These are phyloP conservation scores for Caenorhabditis briggsae DNA, from an alignment of 1,140 invertebrate species.

Conservation along the genomic window DNA sequence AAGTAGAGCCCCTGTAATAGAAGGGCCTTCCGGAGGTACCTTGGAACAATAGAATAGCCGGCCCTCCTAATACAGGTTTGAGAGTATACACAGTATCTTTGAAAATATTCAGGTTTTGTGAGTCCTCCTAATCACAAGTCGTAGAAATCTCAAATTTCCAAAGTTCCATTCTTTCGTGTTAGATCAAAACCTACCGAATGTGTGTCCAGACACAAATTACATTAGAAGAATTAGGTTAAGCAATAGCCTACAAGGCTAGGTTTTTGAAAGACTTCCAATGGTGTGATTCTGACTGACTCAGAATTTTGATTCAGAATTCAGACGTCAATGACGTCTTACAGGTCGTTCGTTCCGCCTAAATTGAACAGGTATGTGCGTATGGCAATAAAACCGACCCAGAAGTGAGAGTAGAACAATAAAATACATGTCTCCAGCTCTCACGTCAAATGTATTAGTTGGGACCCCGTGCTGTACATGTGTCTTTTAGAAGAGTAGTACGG, in stretches of 20 bases:
- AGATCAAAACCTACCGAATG: neutral
- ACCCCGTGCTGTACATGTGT: constrained; percentile 16
- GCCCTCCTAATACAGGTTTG: too few relatives aligned
- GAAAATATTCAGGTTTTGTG: too few relatives aligned
- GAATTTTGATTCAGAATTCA: constrained; percentile 14
- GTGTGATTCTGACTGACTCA: neutral
- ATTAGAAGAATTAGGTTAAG: neutral
- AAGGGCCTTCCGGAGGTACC: too few relatives aligned
- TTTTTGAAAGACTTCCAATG: neutral
- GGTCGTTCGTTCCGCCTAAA: neutral
- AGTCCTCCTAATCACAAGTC: too few relatives aligned
- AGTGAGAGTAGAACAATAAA: neutral
- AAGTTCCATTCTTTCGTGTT: neutral
- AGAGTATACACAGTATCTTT: too few relatives aligned
- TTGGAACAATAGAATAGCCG: too few relatives aligned
- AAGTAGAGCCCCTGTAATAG: too few relatives aligned
- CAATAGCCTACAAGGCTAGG: neutral
- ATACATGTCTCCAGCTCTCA: neutral
- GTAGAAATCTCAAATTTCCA: too few relatives aligned
- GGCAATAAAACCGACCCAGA: constrained; percentile 7
- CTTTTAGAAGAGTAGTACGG: constrained; percentile 6
- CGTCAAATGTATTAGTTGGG: constrained; percentile 43
- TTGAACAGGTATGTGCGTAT: constrained; percentile 37
- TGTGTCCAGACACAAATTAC: neutral
- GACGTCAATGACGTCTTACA: constrained; percentile 4